Percentiles rank a stretch among this genome's conserved stretches.
phyloP scores from a whole-genome alignment of 2,113 vertebrate genomes.

The Halichoeres trimaculatus region DNA sequence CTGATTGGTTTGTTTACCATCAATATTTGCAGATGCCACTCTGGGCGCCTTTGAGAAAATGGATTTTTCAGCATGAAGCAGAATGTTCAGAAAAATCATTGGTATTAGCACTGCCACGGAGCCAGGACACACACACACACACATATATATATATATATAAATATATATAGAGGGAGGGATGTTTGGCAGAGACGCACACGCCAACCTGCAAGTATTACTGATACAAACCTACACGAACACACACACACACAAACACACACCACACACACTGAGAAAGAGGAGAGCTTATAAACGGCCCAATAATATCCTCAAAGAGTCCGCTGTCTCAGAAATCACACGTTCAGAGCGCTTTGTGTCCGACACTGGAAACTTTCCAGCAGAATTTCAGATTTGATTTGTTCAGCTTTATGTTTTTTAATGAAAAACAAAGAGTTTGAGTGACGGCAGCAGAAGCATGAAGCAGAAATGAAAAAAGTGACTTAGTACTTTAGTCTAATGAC shows the following conservation, averaged over 20 bases:
- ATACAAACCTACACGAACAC: constrained; percentile 7
- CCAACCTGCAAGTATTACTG: constrained; percentile 23
- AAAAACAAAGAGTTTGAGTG: constrained; percentile 30
- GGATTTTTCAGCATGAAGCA: constrained; percentile 72
- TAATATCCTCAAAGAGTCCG: constrained; percentile 25
- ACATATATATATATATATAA: too few relatives aligned
- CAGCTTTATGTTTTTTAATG: constrained; percentile 38
- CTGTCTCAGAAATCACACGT: constrained; percentile 37
- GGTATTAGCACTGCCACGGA: constrained; percentile 42
- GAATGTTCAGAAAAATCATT: constrained; percentile 68
- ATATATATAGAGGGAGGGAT: constrained; percentile 6
- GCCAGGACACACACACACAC: constrained; percentile 7
- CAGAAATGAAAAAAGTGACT: constrained; percentile 12
- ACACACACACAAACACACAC: background rate
- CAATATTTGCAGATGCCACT: constrained; percentile 80
- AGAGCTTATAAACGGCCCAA: constrained; percentile 30
- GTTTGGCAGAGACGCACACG: background rate
- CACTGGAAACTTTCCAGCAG: constrained; percentile 30
- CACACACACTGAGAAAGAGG: background rate
- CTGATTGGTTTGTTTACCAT: constrained; percentile 79
- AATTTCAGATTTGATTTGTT: constrained; percentile 44
- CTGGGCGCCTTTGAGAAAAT: constrained; percentile 73
- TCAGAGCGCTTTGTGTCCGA: constrained; percentile 27
- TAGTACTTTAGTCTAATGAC: constrained; percentile 2
- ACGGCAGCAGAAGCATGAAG: background rate